Evolutionary conservation across 2,888 invertebrate species (phyloP).

Genomic region (Drosophila longiperda): DNA sequence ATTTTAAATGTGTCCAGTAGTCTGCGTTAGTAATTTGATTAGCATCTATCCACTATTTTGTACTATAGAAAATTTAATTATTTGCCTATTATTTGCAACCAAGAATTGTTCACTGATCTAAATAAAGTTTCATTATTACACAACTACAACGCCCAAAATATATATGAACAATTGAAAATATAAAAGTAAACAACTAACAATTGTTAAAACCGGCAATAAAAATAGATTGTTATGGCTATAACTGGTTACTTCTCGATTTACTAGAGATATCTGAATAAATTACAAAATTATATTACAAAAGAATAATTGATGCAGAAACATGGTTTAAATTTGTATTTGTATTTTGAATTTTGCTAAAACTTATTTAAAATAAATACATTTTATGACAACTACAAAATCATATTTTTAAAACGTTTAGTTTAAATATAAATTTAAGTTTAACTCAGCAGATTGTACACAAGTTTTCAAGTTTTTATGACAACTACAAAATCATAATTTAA

Average conservation of each 20-base stretch:
- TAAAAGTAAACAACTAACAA: conserved; percentile 11
- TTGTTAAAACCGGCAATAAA: neutral
- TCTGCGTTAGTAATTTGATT: conserved; percentile 36
- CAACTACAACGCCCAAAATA: conserved; percentile 14
- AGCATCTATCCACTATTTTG: conserved; percentile 32
- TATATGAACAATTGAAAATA: neutral
- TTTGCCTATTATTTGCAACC: conserved; percentile 27
- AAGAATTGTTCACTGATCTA: conserved; percentile 24
- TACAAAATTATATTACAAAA: neutral
- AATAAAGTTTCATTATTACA: conserved; percentile 2
- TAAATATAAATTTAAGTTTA: neutral
- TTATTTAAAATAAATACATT: neutral
- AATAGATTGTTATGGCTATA: neutral
- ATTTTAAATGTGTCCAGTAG: conserved; percentile 22
- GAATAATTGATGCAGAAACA: neutral
- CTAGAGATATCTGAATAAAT: neutral
- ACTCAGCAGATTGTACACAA: neutral
- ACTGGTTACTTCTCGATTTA: neutral
- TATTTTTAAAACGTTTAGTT: neutral
- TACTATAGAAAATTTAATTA: conserved; percentile 50
- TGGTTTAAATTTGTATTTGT: neutral
- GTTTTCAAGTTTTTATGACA: neutral
- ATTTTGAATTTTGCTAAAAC: neutral
- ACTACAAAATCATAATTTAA: neutral
- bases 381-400: neutral